Conservation (phyloP, 2,113 vertebrate genomes). For the Campylomormyrus numenius region DNA sequence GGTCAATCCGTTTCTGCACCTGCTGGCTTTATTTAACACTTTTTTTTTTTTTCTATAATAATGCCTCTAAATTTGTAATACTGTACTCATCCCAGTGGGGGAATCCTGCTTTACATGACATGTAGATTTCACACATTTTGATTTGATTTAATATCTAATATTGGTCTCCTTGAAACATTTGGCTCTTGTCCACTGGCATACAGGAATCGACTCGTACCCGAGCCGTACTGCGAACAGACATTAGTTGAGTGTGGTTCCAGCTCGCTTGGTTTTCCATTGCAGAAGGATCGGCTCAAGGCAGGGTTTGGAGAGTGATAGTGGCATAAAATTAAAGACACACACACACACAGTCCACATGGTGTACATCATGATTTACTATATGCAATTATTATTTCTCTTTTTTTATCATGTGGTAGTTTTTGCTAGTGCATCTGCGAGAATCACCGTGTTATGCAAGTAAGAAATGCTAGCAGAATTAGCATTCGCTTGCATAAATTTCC, state of each 20-base stretch:
- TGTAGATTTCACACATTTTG: neutral
- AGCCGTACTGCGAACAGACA: neutral
- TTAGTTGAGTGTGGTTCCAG: neutral
- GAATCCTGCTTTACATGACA: neutral
- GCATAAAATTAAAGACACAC: too few relatives aligned
- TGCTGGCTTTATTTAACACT: neutral
- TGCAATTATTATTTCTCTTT: neutral
- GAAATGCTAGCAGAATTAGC: neutral
- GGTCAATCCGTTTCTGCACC: neutral
- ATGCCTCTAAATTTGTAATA: neutral
- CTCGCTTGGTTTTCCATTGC: neutral
- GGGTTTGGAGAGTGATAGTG: neutral
- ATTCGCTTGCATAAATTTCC: neutral
- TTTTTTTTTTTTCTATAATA: neutral
- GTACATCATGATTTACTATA: neutral
- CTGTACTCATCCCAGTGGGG: neutral
- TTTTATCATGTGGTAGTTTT: neutral
- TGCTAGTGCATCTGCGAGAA: neutral
- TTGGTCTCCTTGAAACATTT: neutral
- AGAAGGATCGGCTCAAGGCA: neutral
- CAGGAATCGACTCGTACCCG: neutral
- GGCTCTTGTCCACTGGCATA: neutral
- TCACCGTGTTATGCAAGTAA: neutral
- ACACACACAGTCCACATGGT: neutral
- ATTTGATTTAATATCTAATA: neutral